Evolutionary conservation across 2,888 invertebrate genomes (phyloP), one percentile per base, ranked within the genome.

Genomic region (Patella caerulea): DNA sequence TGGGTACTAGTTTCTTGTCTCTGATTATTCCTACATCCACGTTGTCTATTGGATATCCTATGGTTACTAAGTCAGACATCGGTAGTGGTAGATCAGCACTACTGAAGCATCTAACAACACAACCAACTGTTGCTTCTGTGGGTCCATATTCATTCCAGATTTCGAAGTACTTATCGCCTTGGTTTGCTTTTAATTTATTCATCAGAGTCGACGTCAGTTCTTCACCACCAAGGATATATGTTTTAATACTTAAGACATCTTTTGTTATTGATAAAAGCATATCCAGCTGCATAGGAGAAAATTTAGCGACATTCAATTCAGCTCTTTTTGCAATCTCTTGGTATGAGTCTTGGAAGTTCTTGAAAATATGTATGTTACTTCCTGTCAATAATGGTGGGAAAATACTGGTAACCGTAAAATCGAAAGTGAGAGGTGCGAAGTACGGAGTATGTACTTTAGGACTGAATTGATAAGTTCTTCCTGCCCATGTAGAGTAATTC

Each of bases 91-190:
- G 11, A 24, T 65, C 65, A 12, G 24, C 12, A 19, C 65, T 65
- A 19, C 24, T 11, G 19, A 65, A 65, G 24, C 65, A 65, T 19
- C 24, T 65, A 12, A 65, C 65, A 19, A 65, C 65, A 65, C 65
- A 65, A 19, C 65, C 65, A 65, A 65, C 65, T 7, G 65, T 65
- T 65, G 65, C 65, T 19, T 65, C 65, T 65, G 65, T 65, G 65
- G 65, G 65, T 0, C 65, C 65, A 14, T 65, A 65, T 65, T 65
- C 65, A 65, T 65, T 65, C 65, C 65, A 65, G 24, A 65, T 4
- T 15, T 19, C 65, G 24, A 65, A 65, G 7, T 65, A 19, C 24
- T 65, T 19, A 65, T 65, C 24, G 24, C 65, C 19, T 24, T 65
- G 19, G 24, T 65, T 65, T 1, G 11, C 65, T 65, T 65, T 65